These are phyloP conservation scores for human DNA, from an alignment of 2,113 vertebrate genomes.

Conservation along the genomic window DNA sequence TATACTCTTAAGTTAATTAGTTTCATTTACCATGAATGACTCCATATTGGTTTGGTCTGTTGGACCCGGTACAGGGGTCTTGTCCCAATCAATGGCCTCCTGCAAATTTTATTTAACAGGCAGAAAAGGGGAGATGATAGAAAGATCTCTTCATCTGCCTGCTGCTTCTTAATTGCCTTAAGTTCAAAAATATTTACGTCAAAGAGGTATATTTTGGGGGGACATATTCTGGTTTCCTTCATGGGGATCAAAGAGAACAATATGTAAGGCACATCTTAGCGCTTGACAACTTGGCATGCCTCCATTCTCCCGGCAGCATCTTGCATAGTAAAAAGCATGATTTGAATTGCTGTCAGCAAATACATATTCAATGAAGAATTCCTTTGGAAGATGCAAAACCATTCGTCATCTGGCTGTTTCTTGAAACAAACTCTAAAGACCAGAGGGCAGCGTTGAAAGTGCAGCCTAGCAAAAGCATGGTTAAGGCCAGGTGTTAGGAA, in stretches of 20 bases:
- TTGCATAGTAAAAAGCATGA: background rate
- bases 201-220: background rate
- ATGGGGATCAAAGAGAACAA: background rate
- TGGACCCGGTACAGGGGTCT: background rate
- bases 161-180: background rate
- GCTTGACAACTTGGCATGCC: rapidly evolving
- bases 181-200: background rate
- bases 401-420: background rate
- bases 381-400: background rate
- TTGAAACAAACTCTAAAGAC: background rate
- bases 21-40: background rate
- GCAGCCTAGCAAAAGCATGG: background rate
- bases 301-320: background rate
- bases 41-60: background rate
- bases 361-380: background rate
- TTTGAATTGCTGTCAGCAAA: background rate
- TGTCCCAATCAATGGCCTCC: background rate
- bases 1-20: background rate
- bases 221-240: background rate
- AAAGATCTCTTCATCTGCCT: background rate
- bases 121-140: background rate
- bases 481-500: background rate
- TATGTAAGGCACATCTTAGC: background rate
- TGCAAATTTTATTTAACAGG: background rate
- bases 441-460: background rate